These are phyloP conservation scores for Muscidifurax raptorellus DNA, from an alignment of 1,140 invertebrate genomes.

Conservation along the genomic window DNA sequence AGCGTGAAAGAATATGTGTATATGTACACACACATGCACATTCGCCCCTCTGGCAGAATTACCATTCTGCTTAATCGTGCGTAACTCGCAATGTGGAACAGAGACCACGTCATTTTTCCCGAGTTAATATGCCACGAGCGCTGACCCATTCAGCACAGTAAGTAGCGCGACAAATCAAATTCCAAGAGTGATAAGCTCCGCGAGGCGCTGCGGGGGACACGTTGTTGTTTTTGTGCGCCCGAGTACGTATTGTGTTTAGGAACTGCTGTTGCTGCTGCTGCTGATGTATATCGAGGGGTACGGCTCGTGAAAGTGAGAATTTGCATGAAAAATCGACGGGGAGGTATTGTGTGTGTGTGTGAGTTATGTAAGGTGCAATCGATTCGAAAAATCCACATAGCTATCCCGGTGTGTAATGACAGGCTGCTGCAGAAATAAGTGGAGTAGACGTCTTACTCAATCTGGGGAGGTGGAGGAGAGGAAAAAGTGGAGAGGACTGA, in stretches of 20 bases:
- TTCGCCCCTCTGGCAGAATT: slow-evolving; percentile 50
- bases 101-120: slow-evolving; percentile 53
- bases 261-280: not conserved
- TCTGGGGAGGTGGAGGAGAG: not conserved
- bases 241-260: slow-evolving; percentile 9
- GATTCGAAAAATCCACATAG: slow-evolving; percentile 2
- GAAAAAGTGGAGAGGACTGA: not conserved
- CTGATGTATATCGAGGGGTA: not conserved
- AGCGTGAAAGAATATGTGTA: slow-evolving; percentile 17
- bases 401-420: not conserved
- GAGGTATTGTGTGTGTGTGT: not conserved
- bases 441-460: not conserved
- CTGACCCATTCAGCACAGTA: slow-evolving; percentile 20
- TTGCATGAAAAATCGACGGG: not conserved
- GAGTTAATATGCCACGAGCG: slow-evolving; percentile 53
- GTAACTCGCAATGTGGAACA: slow-evolving; percentile 48
- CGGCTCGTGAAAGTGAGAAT: not conserved
- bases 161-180: slow-evolving; percentile 47
- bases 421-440: not conserved
- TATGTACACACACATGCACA: not conserved
- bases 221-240: slow-evolving; percentile 17
- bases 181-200: slow-evolving; percentile 3
- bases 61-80: slow-evolving; percentile 61
- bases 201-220: not conserved
- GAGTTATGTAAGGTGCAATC: not conserved